Base-by-base conservation (phyloP, 2,797 vertebrate genomes). In the Cuculus canorus region DNA sequence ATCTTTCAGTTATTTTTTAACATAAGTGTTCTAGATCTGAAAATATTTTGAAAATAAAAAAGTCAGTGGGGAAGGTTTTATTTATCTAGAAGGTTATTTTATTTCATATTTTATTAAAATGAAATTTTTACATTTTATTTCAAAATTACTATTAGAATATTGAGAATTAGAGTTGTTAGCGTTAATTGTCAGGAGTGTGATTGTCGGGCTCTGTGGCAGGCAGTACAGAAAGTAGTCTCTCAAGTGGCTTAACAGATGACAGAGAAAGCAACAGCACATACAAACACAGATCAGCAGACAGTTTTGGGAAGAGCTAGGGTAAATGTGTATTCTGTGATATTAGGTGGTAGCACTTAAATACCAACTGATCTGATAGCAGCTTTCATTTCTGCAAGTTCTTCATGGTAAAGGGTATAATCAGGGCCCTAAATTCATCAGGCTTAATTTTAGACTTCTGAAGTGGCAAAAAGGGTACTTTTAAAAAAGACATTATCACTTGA, bases 391-490 rank as follows among this genome's bases (percentile, higher is more conserved):
- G 16, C 35, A 78, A n/a, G 24, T 72, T 93, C 52, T 92, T 92
- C 35, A 18, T 41, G n/a, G 6, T 88, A 61, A 14, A 93, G 27
- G 39, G 33, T 93, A 78, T 93, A 94, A 91, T 88, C 59, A 84
- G 88, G 25, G 35, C 59, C 54, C 72, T 92, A 93, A 82, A 94
- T 86, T 88, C 50, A 66, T 87, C 47, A 88, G 52, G 47, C 17
- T 75, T 81, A 76, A 81, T 95, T 94, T 94, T 79, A 37, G 13
- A 70, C 81, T 81, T 93, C 39, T 93, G 82, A 91, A 91, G 87
- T 83, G 59, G n/a, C 35, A 71, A 86, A 93, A 47, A 86, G 50
- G 80, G 23, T 14, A 37, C 30, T 85, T 81, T 82, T 79, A 86
- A 68, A 54, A 48, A 68, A 81, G 53, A 37, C 48, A 68, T 82